Conservation (phyloP, 2,797 vertebrate species). For the Aldrovandia affinis region DNA sequence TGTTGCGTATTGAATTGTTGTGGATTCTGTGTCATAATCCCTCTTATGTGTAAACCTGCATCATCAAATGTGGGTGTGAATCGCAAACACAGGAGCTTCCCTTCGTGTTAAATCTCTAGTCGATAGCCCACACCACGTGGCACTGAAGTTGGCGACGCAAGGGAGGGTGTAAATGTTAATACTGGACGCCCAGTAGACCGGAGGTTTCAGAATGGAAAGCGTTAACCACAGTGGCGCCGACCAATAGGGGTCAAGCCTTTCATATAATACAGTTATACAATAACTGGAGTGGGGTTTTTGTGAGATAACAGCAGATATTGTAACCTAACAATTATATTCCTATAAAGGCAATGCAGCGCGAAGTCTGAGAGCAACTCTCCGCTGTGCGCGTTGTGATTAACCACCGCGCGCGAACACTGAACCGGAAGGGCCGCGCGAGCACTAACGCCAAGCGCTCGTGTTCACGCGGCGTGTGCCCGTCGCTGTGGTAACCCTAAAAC, state of each 20-base stretch:
- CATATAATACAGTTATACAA: not conserved
- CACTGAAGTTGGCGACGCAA: not conserved
- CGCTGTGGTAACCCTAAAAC: conserved; percentile 60
- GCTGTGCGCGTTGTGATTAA: not conserved
- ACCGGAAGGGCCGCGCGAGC: conserved; percentile 31
- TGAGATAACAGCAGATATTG: conserved; percentile 10
- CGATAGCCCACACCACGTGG: not conserved
- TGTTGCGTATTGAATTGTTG: not conserved
- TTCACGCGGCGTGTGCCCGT: conserved; percentile 49
- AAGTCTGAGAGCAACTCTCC: conserved; percentile 15
- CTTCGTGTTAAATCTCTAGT: not conserved
- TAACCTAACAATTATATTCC: conserved; percentile 16
- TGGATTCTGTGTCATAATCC: not conserved
- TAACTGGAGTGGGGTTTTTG: conserved; percentile 14
- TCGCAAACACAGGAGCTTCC: not conserved
- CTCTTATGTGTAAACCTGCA: not conserved
- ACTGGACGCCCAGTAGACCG: not conserved
- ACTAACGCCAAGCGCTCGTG: conserved; percentile 40
- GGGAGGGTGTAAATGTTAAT: not conserved
- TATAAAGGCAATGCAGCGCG: not conserved
- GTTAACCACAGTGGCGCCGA: not conserved
- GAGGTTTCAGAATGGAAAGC: not conserved
- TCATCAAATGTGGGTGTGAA: not conserved
- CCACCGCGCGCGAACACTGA: conserved; percentile 18
- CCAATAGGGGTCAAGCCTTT: not conserved